phyloP scores from a whole-genome alignment of 2,797 vertebrate species.

The Halcyon smyrnensis region DNA sequence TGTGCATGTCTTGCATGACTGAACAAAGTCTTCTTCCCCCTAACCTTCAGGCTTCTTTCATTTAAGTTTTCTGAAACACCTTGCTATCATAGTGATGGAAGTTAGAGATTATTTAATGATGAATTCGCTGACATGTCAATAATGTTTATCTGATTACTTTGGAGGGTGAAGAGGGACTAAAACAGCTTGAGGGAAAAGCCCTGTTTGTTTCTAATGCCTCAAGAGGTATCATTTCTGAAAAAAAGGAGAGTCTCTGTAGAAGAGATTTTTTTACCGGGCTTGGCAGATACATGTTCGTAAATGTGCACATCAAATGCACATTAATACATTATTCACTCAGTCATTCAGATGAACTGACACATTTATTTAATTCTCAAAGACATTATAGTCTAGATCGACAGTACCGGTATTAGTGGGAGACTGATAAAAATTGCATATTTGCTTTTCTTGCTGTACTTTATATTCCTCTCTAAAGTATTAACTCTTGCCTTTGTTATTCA shows the following conservation, averaged over 20 bases:
- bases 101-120: conserved; percentile 57
- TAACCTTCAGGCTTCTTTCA: conserved; percentile 1
- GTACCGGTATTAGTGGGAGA: conserved; percentile 22
- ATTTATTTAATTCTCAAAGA: conserved; percentile 65
- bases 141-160: conserved; percentile 50
- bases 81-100: conserved; percentile 32
- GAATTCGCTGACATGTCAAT: conserved; percentile 51
- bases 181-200: conserved; percentile 37
- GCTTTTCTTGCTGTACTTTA: conserved; percentile 31
- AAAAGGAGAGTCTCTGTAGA: conserved; percentile 12
- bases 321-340: conserved; percentile 72
- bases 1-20: neutral
- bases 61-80: conserved; percentile 24
- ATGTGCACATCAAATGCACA: conserved; percentile 56
- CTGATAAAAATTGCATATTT: conserved; percentile 46
- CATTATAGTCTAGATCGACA: neutral
- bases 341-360: conserved; percentile 54
- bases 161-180: conserved; percentile 9
- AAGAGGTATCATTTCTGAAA: conserved; percentile 40
- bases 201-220: conserved; percentile 65
- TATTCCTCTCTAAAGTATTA: conserved; percentile 24
- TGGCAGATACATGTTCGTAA: conserved; percentile 47
- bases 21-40: conserved; percentile 35
- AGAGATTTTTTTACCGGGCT: conserved; percentile 42
- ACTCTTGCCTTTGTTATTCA: conserved; percentile 35